Evolutionary conservation across 2,888 invertebrate genomes (phyloP), one percentile per base, ranked within the genome.

Genomic region (Himalopsyche japonica): DNA sequence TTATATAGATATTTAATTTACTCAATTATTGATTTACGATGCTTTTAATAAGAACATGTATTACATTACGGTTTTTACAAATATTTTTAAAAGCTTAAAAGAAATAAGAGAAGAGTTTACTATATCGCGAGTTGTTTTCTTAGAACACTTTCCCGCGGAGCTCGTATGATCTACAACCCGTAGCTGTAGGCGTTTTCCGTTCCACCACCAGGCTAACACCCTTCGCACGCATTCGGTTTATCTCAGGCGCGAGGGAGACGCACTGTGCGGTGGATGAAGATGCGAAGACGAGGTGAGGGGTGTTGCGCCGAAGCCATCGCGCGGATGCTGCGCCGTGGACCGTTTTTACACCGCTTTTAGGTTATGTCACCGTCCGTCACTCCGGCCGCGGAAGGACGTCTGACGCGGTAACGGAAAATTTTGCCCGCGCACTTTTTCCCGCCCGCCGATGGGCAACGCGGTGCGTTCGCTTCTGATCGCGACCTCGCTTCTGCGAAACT

Each of bases 261-360:
- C 70, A 70, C 70, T 70, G 34, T 20, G 20, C 34, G n/a, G 6
- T 4, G 49, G 49, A n/a, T 18, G 30, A 49, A 20, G 80, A 64
- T n/a, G 57, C 24, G 4, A 77, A 48, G 43, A 76, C 24, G 81
- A 30, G 48, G 70, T 30, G 80, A 27, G 76, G 34, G 49, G 77
- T 47, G 84, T 32, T 34, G 84, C 57, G 81, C 76, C 90, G 91
- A 91, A 91, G 90, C 79, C 80, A 77, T 76, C 70, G 70, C 82
- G 78, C 90, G 89, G 83, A 87, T 83, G 89, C 92, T 92, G 92
- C 91, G 91, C 91, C 90, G 90, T 90, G 91, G 91, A 92, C 91
- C 91, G 91, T 30, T 70, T 70, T 70, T 20, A 27, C 70, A 27
- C 70, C 6, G 24, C 70, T 70, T 86, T 82, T 84, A 86, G 86